Evolutionary conservation across 2,113 vertebrate genomes (phyloP).

Genomic region (Paramisgurnus dabryanus): DNA sequence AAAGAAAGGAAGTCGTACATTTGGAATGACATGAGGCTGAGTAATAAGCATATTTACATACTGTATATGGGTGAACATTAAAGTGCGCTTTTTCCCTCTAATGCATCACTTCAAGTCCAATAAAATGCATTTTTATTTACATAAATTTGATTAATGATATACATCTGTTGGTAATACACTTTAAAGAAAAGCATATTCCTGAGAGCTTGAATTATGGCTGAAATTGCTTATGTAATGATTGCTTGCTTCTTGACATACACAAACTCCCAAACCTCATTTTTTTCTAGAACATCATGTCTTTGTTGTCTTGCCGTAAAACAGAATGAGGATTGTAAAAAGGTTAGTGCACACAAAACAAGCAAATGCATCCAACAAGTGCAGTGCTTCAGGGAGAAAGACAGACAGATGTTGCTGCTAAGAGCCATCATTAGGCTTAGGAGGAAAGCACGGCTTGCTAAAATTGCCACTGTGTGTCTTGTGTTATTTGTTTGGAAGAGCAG

Average conservation of each 20-base stretch:
- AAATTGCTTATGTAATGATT: conserved; percentile 26
- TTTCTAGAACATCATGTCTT: conserved; percentile 11
- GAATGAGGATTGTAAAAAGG: conserved; percentile 34
- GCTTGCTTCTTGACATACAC: not conserved
- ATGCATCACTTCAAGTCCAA: too few species aligned
- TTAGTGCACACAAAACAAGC: conserved; percentile 40
- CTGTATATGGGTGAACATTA: too few species aligned
- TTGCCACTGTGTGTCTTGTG: conserved; percentile 53
- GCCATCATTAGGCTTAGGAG: conserved; percentile 45
- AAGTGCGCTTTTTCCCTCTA: too few species aligned
- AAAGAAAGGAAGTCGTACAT: too few species aligned
- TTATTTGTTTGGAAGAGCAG: not conserved
- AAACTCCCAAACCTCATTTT: conserved; percentile 15
- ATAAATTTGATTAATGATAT: not conserved
- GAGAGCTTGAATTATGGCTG: not conserved
- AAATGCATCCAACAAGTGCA: conserved; percentile 41
- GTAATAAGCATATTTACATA: too few species aligned
- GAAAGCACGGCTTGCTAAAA: conserved; percentile 51
- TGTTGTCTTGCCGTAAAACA: conserved; percentile 42
- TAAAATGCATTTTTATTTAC: too few species aligned
- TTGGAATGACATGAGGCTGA: too few species aligned
- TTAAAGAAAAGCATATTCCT: not conserved
- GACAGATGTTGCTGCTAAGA: conserved; percentile 53
- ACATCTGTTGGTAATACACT: not conserved
- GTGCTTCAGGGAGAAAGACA: conserved; percentile 27